Conservation (phyloP, 2,888 invertebrate species). For the Halictus quadricinctus region DNA sequence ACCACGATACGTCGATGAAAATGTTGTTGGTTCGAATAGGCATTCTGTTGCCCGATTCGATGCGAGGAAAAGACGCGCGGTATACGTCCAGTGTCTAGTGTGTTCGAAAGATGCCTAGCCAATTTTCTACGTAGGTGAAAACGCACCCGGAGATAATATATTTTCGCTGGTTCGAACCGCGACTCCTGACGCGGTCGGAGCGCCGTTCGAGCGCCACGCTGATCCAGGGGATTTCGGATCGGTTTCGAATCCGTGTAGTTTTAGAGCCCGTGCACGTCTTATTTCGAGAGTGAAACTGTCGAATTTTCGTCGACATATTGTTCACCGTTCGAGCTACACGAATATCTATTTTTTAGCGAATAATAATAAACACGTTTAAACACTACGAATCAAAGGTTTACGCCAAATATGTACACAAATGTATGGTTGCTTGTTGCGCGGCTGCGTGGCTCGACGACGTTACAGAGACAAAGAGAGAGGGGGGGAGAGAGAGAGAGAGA, state of each 20-base stretch:
- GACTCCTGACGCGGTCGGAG: neutral
- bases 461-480: conserved; percentile 13
- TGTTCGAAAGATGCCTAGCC: conserved; percentile 36
- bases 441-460: conserved; percentile 51
- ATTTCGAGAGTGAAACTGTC: conserved; percentile 14
- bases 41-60: conserved; percentile 9
- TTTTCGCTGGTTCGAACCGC: conserved; percentile 41
- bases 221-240: conserved; percentile 10
- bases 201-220: neutral
- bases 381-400: conserved; percentile 72
- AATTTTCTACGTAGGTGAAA: conserved; percentile 50
- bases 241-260: conserved; percentile 11
- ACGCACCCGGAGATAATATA: conserved; percentile 42
- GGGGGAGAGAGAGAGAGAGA: neutral
- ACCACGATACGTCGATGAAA: neutral
- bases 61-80: conserved; percentile 1
- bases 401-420: conserved; percentile 70
- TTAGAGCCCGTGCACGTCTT: neutral
- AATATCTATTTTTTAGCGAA: conserved; percentile 61
- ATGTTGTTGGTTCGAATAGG: conserved; percentile 22
- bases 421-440: conserved; percentile 57
- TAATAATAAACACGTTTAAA: conserved; percentile 52
- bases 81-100: conserved; percentile 10
- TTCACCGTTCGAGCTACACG: conserved; percentile 36
- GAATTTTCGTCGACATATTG: conserved; percentile 32